Base-by-base conservation (phyloP, 2,113 vertebrate species). In the Silurus asotus region DNA sequence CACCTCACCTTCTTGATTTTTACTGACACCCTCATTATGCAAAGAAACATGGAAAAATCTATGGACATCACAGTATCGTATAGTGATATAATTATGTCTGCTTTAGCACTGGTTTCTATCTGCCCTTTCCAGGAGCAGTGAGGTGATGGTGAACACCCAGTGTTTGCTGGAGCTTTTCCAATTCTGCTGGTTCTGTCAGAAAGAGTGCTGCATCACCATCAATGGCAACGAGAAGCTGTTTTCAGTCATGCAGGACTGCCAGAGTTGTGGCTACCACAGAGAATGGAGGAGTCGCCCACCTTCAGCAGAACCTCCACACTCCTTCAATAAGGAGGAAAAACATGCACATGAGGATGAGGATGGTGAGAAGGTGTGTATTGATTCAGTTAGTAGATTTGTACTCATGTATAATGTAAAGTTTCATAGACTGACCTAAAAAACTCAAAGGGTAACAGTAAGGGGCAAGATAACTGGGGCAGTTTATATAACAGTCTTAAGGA, bases 141-240 rank as follows among this genome's bases (percentile, higher is more conserved):
- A 84, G 23, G 83, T 84, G 14, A 17, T 55, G n/a, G 83, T 84
- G n/a, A 77, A 77, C 59, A 84, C 72, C 11, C 59, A 84, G n/a
- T 84, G 83, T 55, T 23, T 84, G 58, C 83, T 84, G 70, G 83
- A 84, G 83, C 83, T 84, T 19, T 84, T 84, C 58, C 83, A 84
- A 74, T 72, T 77, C 72, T 84, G 83, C 59, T 84, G 72, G 48
- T 49, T 53, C 17, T 84, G 83, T 77, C 83, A 84, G 20, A 20
- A 49, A 45, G 84, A 85, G 61, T 78, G 84, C 84, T 78, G 59
- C 49, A 78, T 85, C 51, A 85, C 48, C 58, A 48, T 85, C 2
- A 51, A 85, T 25, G 84, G 84, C 49, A n/a, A 67, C 4, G 84
- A 79, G 49, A 79, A 6, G 84, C n/a, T 67, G 61, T 85, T 85